Percentiles rank a stretch among this genome's conserved stretches.
Evolutionary conservation across 2,113 vertebrate genomes (phyloP).

Genomic region (Edolisoma coerulescens): DNA sequence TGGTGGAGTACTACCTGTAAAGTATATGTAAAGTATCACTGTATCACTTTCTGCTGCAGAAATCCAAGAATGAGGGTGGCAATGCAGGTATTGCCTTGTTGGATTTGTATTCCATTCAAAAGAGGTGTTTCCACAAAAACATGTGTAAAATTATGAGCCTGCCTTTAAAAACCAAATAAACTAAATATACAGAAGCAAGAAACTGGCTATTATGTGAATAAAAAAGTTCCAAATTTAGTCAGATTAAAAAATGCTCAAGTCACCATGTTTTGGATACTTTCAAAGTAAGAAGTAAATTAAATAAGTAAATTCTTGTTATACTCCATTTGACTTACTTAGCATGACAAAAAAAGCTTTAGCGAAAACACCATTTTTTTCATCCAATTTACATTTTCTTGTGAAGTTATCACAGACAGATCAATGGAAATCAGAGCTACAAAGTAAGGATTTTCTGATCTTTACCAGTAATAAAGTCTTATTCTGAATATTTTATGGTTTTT

Average conservation of each 20-base stretch:
- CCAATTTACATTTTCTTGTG: background rate
- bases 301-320: background rate
- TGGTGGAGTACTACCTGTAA: background rate
- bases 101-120: background rate
- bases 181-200: background rate
- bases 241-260: background rate
- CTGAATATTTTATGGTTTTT: background rate
- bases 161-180: background rate
- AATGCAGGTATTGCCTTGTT: background rate
- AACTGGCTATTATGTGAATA: background rate
- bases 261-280: background rate
- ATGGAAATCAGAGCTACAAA: background rate
- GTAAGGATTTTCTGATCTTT: background rate
- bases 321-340: background rate
- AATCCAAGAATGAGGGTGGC: background rate
- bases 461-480: background rate
- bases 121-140: background rate
- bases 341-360: background rate
- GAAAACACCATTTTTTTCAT: background rate
- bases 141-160: background rate
- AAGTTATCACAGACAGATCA: background rate
- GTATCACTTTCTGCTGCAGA: background rate
- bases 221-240: background rate
- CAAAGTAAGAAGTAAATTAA: background rate
- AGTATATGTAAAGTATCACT: background rate